Evolutionary conservation across 1,140 invertebrate genomes (phyloP).

Genomic region (Capitella teleta): DNA sequence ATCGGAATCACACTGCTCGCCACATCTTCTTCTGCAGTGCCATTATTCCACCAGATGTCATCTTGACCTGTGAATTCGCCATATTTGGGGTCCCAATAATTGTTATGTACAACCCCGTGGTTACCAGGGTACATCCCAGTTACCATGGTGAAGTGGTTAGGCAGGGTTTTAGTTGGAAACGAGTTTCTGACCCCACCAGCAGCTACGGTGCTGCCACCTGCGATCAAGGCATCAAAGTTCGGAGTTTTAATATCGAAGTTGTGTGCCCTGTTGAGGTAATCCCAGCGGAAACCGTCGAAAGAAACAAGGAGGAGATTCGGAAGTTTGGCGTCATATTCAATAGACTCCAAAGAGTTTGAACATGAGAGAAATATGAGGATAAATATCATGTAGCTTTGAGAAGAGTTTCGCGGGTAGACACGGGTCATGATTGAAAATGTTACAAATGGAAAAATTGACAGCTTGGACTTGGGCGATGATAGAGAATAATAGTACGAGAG

Average conservation of each 20-base stretch:
- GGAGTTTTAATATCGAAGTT: slow-evolving; percentile 15
- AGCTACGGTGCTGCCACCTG: slow-evolving; percentile 24
- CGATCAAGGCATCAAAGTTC: slow-evolving; percentile 33
- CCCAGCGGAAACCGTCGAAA: slow-evolving; percentile 43
- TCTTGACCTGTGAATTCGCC: slow-evolving; percentile 36
- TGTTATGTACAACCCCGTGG: slow-evolving; percentile 61
- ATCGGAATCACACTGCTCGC: too few relatives aligned
- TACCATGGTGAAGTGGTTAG: slow-evolving; percentile 66
- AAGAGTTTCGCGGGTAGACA: too few relatives aligned
- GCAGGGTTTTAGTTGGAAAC: slow-evolving; percentile 66
- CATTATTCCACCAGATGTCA: slow-evolving; percentile 25
- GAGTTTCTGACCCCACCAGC: slow-evolving; percentile 39
- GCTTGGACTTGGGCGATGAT: too few relatives aligned
- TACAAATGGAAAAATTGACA: too few relatives aligned
- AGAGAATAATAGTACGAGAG: too few relatives aligned
- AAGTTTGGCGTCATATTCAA: too few relatives aligned
- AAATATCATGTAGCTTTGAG: too few relatives aligned
- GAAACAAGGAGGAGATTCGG: too few relatives aligned
- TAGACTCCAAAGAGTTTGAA: too few relatives aligned
- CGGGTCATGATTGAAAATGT: too few relatives aligned
- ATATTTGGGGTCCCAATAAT: slow-evolving; percentile 50
- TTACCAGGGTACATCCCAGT: slow-evolving; percentile 63
- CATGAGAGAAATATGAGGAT: too few relatives aligned
- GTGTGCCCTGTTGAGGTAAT: slow-evolving; percentile 28
- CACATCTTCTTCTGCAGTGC: slow-evolving; percentile 16